Conservation (phyloP, 2,113 vertebrate species). For the Percina caprodes region DNA sequence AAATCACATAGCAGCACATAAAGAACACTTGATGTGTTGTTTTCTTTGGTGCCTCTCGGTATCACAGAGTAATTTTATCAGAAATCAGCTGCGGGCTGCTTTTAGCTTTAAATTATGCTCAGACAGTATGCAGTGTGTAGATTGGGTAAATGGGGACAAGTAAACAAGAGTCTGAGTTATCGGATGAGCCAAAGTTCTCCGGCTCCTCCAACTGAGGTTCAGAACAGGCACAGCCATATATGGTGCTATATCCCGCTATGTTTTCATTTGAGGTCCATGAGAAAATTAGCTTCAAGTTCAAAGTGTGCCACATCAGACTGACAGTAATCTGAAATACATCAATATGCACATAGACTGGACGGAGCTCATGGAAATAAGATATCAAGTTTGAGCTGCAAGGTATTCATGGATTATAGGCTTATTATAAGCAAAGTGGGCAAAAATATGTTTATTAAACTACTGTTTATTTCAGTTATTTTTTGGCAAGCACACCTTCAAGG, state of each 20-base stretch:
- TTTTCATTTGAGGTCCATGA: constrained; percentile 1
- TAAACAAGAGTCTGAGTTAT: constrained; percentile 34
- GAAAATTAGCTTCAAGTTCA: constrained; percentile 8
- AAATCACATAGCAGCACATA: background rate
- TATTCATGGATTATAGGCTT: constrained; percentile 23
- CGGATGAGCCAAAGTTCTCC: constrained; percentile 10
- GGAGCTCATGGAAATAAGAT: constrained; percentile 20
- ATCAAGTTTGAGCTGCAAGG: constrained; percentile 23
- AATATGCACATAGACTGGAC: constrained; percentile 19
- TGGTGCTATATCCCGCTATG: background rate
- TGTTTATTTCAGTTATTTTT: constrained; percentile 10
- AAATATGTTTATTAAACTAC: background rate
- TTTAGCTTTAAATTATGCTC: constrained; percentile 33
- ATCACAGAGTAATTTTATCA: constrained; percentile 16
- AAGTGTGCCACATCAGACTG: background rate
- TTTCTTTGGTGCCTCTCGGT: background rate
- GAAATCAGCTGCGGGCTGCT: constrained; percentile 17
- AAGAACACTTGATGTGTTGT: background rate
- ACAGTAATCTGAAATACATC: constrained; percentile 14
- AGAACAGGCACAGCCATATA: background rate
- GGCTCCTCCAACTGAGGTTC: background rate
- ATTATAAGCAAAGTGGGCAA: background rate
- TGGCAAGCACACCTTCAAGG: background rate
- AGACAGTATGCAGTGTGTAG: constrained; percentile 4
- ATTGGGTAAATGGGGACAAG: constrained; percentile 1